A percentile compares a stretch with the other conserved stretches of the same genome.
Conservation (phyloP, 2,888 invertebrate species). For the Mythimna pallens region DNA sequence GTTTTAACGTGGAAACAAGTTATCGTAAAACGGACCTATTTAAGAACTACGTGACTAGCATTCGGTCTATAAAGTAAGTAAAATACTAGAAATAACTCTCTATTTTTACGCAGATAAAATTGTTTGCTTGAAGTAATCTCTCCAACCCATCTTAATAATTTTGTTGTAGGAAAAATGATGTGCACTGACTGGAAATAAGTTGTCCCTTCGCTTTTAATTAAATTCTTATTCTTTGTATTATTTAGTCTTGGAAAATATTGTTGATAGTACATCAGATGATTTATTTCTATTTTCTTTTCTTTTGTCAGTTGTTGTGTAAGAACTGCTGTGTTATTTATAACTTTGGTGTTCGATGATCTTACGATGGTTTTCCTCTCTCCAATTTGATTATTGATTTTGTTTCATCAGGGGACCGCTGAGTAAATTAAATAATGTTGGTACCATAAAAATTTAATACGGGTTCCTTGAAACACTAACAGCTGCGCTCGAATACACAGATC, state of each 20-base stretch:
- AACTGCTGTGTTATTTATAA: not conserved
- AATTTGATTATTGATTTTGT: no score
- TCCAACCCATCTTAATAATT: constrained; percentile 12
- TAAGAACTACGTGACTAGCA: constrained; percentile 21
- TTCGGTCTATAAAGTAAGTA: constrained; percentile 11
- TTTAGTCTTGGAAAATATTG: not conserved
- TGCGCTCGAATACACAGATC: no score
- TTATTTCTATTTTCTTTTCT: not conserved
- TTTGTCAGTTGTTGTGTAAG: not conserved
- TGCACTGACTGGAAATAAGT: constrained; percentile 13
- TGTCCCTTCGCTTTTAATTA: constrained; percentile 26
- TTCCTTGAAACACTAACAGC: no score
- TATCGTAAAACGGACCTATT: constrained; percentile 42
- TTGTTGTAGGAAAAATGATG: constrained; percentile 7
- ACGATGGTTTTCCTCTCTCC: no score
- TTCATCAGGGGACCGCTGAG: not conserved
- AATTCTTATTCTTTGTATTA: constrained; percentile 18
- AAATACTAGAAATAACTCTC: constrained; percentile 8
- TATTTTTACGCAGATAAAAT: constrained; percentile 18
- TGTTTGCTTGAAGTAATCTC: constrained; percentile 37
- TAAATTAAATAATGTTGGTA: not conserved
- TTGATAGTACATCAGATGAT: not conserved
- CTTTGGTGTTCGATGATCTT: not conserved
- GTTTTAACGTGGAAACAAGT: constrained; percentile 19
- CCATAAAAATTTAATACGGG: not conserved